Evolutionary conservation across 2,888 invertebrate genomes (phyloP).

Genomic region (Dolichomitus sp.): DNA sequence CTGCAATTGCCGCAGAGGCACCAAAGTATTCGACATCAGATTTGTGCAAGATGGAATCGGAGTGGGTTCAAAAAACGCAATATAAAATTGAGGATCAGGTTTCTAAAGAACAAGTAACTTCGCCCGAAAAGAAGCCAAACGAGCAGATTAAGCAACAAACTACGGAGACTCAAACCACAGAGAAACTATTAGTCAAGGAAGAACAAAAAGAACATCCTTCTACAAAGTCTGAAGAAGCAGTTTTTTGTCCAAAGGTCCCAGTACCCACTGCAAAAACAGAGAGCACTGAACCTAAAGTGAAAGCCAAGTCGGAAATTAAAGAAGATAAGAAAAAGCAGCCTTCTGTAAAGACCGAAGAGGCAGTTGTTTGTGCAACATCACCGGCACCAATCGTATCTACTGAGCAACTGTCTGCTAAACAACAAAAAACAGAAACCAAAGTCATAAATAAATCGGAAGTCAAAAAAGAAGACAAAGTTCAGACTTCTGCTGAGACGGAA

Average conservation of each 20-base stretch:
- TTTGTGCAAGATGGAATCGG: slow-evolving; percentile 70
- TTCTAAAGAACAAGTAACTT: slow-evolving; percentile 12
- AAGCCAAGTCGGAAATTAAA: neutral
- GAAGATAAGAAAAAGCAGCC: neutral
- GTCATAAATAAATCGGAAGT: slow-evolving; percentile 2
- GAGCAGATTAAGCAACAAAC: neutral
- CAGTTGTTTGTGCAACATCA: neutral
- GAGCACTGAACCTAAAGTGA: neutral
- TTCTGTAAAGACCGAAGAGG: neutral
- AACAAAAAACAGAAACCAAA: slow-evolving; percentile 4
- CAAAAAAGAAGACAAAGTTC: slow-evolving; percentile 1
- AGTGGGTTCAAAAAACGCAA: slow-evolving; percentile 69
- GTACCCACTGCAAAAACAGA: neutral
- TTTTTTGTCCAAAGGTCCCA: neutral
- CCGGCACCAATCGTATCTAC: neutral
- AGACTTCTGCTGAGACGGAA: neutral
- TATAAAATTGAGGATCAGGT: slow-evolving; percentile 13
- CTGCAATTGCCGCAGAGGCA: slow-evolving; percentile 67
- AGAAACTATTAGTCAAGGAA: neutral
- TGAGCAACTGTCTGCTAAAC: neutral
- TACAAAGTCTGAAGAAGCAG: neutral
- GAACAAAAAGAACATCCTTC: neutral
- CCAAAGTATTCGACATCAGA: slow-evolving; percentile 71
- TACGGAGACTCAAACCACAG: neutral
- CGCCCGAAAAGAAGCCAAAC: slow-evolving; percentile 1